Evolutionary conservation across 2,113 vertebrate genomes (phyloP), one percentile per base, ranked within the genome.

Genomic region (Uropsilus gracilis): DNA sequence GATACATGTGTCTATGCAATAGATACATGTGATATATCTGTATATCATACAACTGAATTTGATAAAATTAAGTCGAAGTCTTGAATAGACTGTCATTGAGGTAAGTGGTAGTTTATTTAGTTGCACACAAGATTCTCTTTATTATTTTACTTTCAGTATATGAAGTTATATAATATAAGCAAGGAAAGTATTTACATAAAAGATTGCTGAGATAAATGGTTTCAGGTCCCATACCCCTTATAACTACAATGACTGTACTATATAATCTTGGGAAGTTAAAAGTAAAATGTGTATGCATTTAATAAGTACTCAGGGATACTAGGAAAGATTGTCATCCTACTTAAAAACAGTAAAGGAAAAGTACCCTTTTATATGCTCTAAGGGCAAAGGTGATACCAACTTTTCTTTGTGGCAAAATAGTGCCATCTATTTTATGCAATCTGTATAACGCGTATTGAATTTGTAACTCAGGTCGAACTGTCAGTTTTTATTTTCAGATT

Each of bases 391-490:
- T 11, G 44, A 11, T 80, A 37, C 6, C 24, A 48, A 55, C 13
- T 91, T 87, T 59, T 69, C 59, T 69, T 59, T 50, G 32, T 59
- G 28, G 1, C 76, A 34, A 63, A 76, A 66, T 66, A 32, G 32
- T 59, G 10, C 83, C 75, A 73, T 76, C 75, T 80, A 6, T 53
- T 53, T 66, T 88, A 42, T 26, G 0, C 5, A 0, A 0, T 94
- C 66, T 96, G 24, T 82, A 94, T 24, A 97, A 42, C 20, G 84
- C 81, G 73, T 44, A 28, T 44, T 93, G 72, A 90, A 89, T 97
- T 94, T 95, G 46, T 66, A 97, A 50, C 53, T 85, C 77, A 16
- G 44, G 4, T 78, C 64, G 37, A 71, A 84, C 57, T 92, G 77
- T 94, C 94, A 71, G 34, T 44, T 95, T 96, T 64, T 34, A 34